Percentiles rank a stretch among this genome's conserved stretches.
These are phyloP conservation scores for Molossus molossus DNA, from an alignment of 2,797 vertebrate species.

Conservation along the genomic window DNA sequence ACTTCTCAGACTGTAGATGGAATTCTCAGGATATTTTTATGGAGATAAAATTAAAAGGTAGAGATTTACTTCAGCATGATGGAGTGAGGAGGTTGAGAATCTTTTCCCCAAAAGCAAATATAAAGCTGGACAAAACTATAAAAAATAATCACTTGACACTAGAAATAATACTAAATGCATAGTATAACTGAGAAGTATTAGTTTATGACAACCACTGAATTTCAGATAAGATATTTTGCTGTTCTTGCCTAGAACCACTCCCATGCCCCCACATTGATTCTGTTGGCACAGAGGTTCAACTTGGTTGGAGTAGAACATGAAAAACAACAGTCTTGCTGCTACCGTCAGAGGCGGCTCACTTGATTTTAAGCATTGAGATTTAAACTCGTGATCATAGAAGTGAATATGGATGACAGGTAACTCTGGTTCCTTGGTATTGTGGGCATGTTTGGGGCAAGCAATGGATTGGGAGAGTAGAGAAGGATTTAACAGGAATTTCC, in stretches of 20 bases:
- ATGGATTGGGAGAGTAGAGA: background rate
- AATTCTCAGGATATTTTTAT: constrained; percentile 38
- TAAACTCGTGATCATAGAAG: constrained; percentile 27
- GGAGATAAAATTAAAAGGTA: constrained; percentile 49
- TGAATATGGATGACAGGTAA: background rate
- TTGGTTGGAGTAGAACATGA: background rate
- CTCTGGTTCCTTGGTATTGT: background rate
- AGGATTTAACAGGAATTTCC: constrained; percentile 30
- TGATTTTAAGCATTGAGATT: background rate
- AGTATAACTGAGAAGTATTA: background rate
- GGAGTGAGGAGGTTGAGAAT: background rate
- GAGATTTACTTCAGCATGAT: constrained; percentile 49
- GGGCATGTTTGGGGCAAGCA: background rate
- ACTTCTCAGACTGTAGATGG: constrained; percentile 27
- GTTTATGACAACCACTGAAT: constrained; percentile 36
- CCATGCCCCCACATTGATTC: background rate
- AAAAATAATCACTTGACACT: constrained; percentile 4
- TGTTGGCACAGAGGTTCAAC: background rate
- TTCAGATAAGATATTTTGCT: constrained; percentile 5
- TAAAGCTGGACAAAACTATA: background rate
- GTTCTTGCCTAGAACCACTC: background rate
- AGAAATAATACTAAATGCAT: constrained; percentile 52
- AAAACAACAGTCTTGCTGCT: constrained; percentile 13
- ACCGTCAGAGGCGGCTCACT: background rate
- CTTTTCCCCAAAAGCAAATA: background rate